Percentiles rank a stretch among this genome's conserved stretches.
Evolutionary conservation across 2,888 invertebrate genomes (phyloP).

Genomic region (Pyrochroa serraticornis): DNA sequence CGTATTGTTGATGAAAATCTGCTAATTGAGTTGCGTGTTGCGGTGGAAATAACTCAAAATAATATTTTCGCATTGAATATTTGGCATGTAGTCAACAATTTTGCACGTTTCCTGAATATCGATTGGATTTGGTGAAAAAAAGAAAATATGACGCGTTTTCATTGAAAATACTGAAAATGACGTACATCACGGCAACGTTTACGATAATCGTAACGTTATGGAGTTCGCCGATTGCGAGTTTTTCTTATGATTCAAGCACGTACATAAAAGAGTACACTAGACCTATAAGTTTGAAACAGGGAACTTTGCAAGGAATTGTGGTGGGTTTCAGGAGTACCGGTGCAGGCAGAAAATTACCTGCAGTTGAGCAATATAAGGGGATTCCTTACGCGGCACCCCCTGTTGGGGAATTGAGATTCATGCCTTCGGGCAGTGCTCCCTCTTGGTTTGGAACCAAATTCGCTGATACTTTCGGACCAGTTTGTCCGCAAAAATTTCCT

Average conservation of each 20-base stretch:
- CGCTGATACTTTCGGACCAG: constrained; percentile 76
- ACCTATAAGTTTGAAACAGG: constrained; percentile 65
- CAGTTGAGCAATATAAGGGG: constrained; percentile 77
- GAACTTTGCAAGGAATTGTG: constrained; percentile 70
- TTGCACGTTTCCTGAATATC: neutral
- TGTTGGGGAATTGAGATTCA: constrained; percentile 67
- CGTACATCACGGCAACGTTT: constrained; percentile 18
- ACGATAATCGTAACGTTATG: constrained; percentile 17
- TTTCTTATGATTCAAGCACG: constrained; percentile 3
- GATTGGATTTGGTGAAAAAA: neutral
- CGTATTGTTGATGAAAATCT: neutral
- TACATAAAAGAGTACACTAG: constrained; percentile 38
- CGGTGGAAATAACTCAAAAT: neutral
- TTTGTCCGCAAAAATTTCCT: constrained; percentile 86
- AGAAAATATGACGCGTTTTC: neutral
- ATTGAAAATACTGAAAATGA: constrained; percentile 12
- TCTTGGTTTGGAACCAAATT: constrained; percentile 72
- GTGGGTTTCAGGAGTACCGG: constrained; percentile 62
- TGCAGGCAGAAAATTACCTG: constrained; percentile 66
- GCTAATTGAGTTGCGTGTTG: neutral
- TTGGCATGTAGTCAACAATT: constrained; percentile 12
- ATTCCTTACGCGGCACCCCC: constrained; percentile 85
- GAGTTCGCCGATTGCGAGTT: neutral
- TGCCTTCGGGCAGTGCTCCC: constrained; percentile 72
- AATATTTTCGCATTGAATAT: neutral